Conservation (phyloP, 2,888 invertebrate species). For the Stegana nigrithorax region DNA sequence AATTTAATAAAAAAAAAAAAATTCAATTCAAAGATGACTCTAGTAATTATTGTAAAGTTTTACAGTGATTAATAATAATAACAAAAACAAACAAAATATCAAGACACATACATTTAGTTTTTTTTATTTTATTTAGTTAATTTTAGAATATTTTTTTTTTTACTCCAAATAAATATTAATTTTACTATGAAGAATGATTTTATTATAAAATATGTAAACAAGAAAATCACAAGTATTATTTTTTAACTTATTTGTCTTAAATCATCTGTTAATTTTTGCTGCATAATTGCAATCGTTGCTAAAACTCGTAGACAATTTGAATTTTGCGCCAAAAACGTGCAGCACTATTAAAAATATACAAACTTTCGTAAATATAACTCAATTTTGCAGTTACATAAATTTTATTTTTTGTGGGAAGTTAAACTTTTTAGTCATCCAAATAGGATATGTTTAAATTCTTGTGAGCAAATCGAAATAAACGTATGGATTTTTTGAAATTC, state of each 20-base stretch:
- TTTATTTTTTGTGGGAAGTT: too few relatives aligned
- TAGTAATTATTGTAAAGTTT: constrained; percentile 46
- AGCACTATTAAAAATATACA: background rate
- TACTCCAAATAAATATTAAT: constrained; percentile 49
- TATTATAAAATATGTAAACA: constrained; percentile 27
- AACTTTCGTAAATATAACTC: constrained; percentile 45
- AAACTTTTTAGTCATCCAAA: too few relatives aligned
- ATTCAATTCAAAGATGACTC: constrained; percentile 59
- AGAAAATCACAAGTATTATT: constrained; percentile 30
- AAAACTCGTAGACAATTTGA: constrained; percentile 16
- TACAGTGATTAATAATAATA: constrained; percentile 4
- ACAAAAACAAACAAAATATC: constrained; percentile 1
- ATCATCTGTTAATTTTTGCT: constrained; percentile 17
- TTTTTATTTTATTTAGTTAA: constrained; percentile 55
- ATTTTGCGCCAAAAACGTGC: too few relatives aligned
- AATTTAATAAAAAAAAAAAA: constrained; percentile 35
- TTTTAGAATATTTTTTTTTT: constrained; percentile 30
- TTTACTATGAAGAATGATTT: too few relatives aligned
- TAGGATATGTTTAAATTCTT: too few relatives aligned
- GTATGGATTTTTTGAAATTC: too few relatives aligned
- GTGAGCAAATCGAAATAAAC: too few relatives aligned
- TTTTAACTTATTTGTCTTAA: constrained; percentile 24
- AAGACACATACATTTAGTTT: constrained; percentile 47
- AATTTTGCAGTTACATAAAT: constrained; percentile 27
- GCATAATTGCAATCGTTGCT: constrained; percentile 21